Evolutionary conservation across 2,888 invertebrate species (phyloP).

Genomic region (Ellobium chinense): DNA sequence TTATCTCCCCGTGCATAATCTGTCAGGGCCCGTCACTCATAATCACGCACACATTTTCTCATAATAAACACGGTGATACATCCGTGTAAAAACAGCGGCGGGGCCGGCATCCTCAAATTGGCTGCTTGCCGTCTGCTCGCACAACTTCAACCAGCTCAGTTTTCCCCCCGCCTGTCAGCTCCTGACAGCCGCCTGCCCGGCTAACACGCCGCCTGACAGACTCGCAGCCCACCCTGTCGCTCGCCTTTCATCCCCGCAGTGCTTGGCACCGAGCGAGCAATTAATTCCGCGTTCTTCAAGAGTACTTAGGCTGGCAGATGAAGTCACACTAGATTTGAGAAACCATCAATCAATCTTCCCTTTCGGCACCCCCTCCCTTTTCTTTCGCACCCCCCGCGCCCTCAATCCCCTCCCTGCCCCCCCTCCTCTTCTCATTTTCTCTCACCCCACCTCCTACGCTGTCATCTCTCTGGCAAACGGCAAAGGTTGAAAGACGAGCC

Average conservation of each 20-base stretch:
- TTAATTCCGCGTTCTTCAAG: slow-evolving; percentile 45
- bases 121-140: slow-evolving; percentile 32
- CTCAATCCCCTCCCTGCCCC: background rate
- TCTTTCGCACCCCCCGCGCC: background rate
- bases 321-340: slow-evolving; percentile 55
- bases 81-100: slow-evolving; percentile 25
- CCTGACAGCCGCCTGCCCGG: slow-evolving; percentile 43
- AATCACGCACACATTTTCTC: slow-evolving; percentile 24
- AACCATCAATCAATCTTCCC: slow-evolving; percentile 53
- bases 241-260: slow-evolving; percentile 32
- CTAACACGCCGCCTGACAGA: slow-evolving; percentile 40
- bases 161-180: slow-evolving; percentile 36
- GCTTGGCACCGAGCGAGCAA: slow-evolving; percentile 44
- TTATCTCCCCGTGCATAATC: slow-evolving; percentile 11
- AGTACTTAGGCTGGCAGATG: slow-evolving; percentile 50
- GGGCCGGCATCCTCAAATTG: slow-evolving; percentile 26
- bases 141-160: slow-evolving; percentile 41
- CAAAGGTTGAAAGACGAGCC: background rate
- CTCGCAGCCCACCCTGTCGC: slow-evolving; percentile 40
- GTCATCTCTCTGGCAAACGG: too few relatives aligned
- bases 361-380: slow-evolving; percentile 26
- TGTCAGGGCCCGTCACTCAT: slow-evolving; percentile 33
- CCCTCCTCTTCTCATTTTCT: background rate
- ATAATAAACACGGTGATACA: slow-evolving; percentile 38
- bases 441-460: background rate